phyloP scores from a whole-genome alignment of 1,140 invertebrate species.

The Centruroides vittatus region DNA sequence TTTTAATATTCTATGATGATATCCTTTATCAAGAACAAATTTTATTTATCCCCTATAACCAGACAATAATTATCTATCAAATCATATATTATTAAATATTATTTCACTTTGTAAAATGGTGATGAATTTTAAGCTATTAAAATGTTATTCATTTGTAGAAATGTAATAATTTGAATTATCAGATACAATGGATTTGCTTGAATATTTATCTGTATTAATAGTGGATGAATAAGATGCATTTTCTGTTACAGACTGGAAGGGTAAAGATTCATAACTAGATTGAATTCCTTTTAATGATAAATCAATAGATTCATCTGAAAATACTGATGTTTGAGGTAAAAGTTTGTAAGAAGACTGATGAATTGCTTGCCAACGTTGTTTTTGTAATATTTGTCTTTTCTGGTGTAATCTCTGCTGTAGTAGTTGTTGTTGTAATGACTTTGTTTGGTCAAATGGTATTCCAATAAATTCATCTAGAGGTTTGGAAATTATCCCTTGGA shows the following conservation, averaged over 20 bases:
- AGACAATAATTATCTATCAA: too few species aligned
- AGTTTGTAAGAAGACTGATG: conserved; percentile 61
- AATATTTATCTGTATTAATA: too few species aligned
- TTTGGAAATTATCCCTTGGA: too few species aligned
- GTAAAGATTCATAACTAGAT: neutral
- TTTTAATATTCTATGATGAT: too few species aligned
- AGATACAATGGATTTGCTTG: too few species aligned
- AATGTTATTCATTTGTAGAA: too few species aligned
- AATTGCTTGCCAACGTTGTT: conserved; percentile 57
- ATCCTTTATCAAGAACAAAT: too few species aligned
- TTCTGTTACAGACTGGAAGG: neutral
- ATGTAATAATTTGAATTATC: too few species aligned
- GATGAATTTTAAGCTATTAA: too few species aligned
- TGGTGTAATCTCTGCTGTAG: conserved; percentile 64
- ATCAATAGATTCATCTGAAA: conserved; percentile 38
- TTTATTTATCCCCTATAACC: too few species aligned
- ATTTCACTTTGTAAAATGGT: too few species aligned
- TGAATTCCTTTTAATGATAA: neutral
- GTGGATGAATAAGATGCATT: neutral
- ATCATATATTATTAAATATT: too few species aligned
- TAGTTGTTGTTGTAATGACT: conserved; percentile 50
- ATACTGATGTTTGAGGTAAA: conserved; percentile 47
- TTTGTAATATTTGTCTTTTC: conserved; percentile 62
- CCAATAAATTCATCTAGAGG: neutral
- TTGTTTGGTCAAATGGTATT: conserved; percentile 12